Conservation (phyloP, 2,888 invertebrate genomes). For the Craniophora ligustri region DNA sequence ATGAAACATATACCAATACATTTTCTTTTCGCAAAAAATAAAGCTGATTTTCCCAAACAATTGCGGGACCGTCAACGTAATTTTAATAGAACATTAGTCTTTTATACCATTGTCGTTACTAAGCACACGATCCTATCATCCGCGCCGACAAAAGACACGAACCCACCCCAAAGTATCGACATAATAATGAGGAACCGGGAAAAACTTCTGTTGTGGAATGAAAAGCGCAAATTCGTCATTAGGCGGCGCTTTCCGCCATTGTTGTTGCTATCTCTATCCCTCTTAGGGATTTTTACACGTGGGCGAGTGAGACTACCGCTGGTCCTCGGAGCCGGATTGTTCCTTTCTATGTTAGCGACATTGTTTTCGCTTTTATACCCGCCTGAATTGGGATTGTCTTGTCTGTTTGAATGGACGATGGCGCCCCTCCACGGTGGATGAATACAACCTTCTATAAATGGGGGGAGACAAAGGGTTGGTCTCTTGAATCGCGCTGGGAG, state of each 20-base stretch:
- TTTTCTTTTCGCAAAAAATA: constrained; percentile 36
- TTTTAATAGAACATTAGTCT: constrained; percentile 63
- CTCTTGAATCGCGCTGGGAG: constrained; percentile 86
- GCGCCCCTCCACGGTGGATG: constrained; percentile 87
- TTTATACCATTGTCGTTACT: constrained; percentile 70
- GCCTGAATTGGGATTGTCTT: constrained; percentile 88
- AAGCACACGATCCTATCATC: constrained; percentile 83
- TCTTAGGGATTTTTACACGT: constrained; percentile 48
- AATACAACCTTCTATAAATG: constrained; percentile 86
- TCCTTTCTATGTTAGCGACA: constrained; percentile 88
- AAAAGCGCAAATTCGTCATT: constrained; percentile 89
- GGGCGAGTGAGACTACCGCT: constrained; percentile 76
- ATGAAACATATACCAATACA: neutral
- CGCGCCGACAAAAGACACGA: constrained; percentile 77
- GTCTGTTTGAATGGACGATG: constrained; percentile 86
- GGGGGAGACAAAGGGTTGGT: constrained; percentile 87
- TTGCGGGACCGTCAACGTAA: constrained; percentile 47
- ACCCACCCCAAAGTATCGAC: constrained; percentile 85
- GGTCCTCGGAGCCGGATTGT: constrained; percentile 87
- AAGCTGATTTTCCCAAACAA: constrained; percentile 53
- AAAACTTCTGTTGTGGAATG: constrained; percentile 89
- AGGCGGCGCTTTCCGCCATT: constrained; percentile 88
- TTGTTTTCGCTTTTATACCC: constrained; percentile 88
- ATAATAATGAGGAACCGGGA: constrained; percentile 87
- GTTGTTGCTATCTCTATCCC: constrained; percentile 74